Evolutionary conservation across 2,797 vertebrate species (phyloP).

Genomic region (Nyctibius grandis): DNA sequence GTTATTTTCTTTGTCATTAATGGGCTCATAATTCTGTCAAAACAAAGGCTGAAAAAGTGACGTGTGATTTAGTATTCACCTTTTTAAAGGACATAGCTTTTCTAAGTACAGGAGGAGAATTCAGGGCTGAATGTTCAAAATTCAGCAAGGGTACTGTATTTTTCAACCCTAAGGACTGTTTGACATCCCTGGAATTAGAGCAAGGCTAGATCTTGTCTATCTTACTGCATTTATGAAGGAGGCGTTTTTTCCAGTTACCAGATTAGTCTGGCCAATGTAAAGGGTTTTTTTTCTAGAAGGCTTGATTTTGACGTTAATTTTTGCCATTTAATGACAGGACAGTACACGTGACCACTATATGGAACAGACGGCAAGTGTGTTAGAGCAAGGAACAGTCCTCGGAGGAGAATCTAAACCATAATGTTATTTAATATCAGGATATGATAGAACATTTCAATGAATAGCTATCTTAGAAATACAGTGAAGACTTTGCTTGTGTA

Average conservation of each 20-base stretch:
- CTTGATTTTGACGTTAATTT: background rate
- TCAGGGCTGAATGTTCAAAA: background rate
- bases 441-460: background rate
- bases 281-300: background rate
- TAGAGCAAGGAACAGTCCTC: background rate
- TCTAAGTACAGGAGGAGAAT: background rate
- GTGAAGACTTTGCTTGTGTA: background rate
- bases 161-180: background rate
- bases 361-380: background rate
- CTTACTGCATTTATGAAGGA: background rate
- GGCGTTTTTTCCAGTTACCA: background rate
- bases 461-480: background rate
- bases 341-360: background rate
- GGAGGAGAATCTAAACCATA: background rate
- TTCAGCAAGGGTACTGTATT: background rate
- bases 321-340: background rate
- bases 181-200: background rate
- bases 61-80: constrained; percentile 19
- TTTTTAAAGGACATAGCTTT: constrained; percentile 5
- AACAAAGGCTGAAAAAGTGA: constrained; percentile 19
- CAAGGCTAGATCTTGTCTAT: background rate
- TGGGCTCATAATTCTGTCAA: constrained; percentile 32
- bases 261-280: background rate
- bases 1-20: constrained; percentile 23
- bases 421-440: background rate